Conservation (phyloP, 2,797 vertebrate species). For the Notolabrus celidotus region DNA sequence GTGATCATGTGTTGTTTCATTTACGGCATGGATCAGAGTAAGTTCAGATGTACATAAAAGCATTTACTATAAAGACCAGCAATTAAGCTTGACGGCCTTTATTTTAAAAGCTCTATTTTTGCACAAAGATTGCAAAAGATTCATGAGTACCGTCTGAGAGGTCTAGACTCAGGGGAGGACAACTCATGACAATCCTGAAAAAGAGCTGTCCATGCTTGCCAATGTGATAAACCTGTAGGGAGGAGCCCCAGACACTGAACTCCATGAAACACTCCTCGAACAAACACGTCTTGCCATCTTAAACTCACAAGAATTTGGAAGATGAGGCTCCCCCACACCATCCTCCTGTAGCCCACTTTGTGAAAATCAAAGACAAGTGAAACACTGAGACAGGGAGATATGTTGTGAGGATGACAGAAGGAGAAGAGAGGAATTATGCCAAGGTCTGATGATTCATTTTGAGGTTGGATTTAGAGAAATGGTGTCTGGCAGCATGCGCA, state of each 20-base stretch:
- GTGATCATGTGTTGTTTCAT: slow-evolving; percentile 52
- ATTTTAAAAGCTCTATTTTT: slow-evolving; percentile 56
- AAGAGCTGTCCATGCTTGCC: slow-evolving; percentile 52
- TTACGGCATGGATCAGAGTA: slow-evolving; percentile 48
- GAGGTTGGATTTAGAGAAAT: slow-evolving; percentile 76
- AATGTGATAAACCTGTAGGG: slow-evolving; percentile 68
- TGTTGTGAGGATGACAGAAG: slow-evolving; percentile 57
- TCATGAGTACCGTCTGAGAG: slow-evolving; percentile 49
- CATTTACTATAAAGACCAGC: slow-evolving; percentile 27
- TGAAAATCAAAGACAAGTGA: slow-evolving; percentile 50
- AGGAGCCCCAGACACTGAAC: slow-evolving; percentile 53
- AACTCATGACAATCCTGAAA: slow-evolving; percentile 58
- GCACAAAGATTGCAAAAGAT: slow-evolving; percentile 42
- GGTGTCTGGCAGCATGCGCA: slow-evolving; percentile 71
- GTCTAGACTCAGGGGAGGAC: slow-evolving; percentile 66
- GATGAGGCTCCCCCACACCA: slow-evolving; percentile 54
- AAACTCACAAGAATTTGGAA: slow-evolving; percentile 70
- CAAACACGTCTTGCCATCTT: slow-evolving; percentile 53
- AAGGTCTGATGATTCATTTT: slow-evolving; percentile 79
- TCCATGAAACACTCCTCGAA: slow-evolving; percentile 44
- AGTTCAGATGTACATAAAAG: slow-evolving; percentile 58
- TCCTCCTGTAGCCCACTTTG: slow-evolving; percentile 36
- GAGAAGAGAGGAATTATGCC: slow-evolving; percentile 63
- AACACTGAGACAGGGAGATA: slow-evolving; percentile 42
- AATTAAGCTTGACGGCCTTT: slow-evolving; percentile 61